Conservation (phyloP, 2,888 invertebrate species). For the Phragmatobia fuliginosa region DNA sequence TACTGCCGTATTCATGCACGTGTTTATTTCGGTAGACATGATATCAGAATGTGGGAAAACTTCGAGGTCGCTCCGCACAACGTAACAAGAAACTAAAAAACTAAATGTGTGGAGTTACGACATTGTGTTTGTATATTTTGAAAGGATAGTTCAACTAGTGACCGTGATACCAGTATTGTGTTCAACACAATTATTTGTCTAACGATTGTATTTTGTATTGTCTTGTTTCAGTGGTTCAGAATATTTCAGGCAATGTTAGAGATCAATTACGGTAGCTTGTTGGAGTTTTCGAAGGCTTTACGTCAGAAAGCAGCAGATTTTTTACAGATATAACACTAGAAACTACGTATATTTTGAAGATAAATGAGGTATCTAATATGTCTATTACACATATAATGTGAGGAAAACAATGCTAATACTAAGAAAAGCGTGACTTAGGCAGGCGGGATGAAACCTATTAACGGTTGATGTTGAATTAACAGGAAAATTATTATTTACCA, state of each 20-base stretch:
- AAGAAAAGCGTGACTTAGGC: not conserved
- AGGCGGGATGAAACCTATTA: not conserved
- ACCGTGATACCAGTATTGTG: slow-evolving; percentile 4
- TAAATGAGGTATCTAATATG: too few species aligned
- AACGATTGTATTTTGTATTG: not conserved
- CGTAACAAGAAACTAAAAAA: slow-evolving; percentile 9
- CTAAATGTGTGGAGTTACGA: slow-evolving; percentile 6
- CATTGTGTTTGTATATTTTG: slow-evolving; percentile 8
- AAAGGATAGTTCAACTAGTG: slow-evolving; percentile 13
- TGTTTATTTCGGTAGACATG: slow-evolving; percentile 13
- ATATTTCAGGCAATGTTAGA: not conserved
- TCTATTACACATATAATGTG: too few species aligned
- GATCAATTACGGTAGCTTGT: not conserved
- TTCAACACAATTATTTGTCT: not conserved
- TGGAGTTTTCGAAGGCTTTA: too few species aligned
- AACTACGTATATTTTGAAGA: too few species aligned
- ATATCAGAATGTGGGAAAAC: slow-evolving; percentile 18
- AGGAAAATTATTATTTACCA: not conserved
- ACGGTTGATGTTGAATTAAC: not conserved
- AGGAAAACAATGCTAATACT: not conserved
- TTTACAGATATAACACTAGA: too few species aligned
- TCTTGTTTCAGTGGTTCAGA: not conserved
- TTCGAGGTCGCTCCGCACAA: slow-evolving; percentile 9
- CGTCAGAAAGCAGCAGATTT: too few species aligned
- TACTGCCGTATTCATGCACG: slow-evolving; percentile 15